Base-by-base conservation (phyloP, 92 coral and sea anemone species). In the Ricordea florida region DNA sequence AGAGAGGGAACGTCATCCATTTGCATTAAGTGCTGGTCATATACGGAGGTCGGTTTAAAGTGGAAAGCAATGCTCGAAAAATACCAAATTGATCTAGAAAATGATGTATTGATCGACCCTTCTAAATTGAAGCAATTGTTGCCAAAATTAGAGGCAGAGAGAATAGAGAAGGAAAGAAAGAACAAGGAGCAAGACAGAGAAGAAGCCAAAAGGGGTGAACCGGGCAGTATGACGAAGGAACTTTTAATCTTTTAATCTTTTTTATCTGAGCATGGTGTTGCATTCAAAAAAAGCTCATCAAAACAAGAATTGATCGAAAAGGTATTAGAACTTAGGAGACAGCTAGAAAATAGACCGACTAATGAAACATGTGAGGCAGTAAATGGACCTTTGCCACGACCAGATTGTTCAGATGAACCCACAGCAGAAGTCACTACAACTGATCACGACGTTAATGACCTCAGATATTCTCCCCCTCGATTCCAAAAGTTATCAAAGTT, bases 1-100 rank as follows among this genome's bases (percentile, higher is more conserved):
- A 42, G 34, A 13, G 34, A 56, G 63, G 63, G 63, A 11, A 56
- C 5, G 22, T 30, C 63, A 13, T 30, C 63, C 63, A 29, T 56
- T 3, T 56, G 63, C 63, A 56, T 56, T 0, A 1, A 42, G 34
- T 0, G 1, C 34, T 56, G 63, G 62, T 30, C 62, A 30, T 42
- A 56, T 42, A 3, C 34, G 34, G 62, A 56, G 41, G 63, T 56
- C 34, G 63, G 63, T 23, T 56, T 56, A 27, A 56, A 56, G 42
- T 56, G 63, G 63, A 56, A 56, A 16, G 33, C 18, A 42, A 29
- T 56, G 62, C 18, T 56, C 15, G 62, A 56, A 56, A 56, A 56
- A 56, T 56, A 56, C 62, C 62, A 16, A 26, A 37, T 37, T 11
- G 41, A n/a, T 56, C 33, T 42, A 56, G 62, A 56, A 37, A 56